A percentile compares a stretch with the other conserved stretches of the same genome.
Evolutionary conservation across 2,113 vertebrate species (phyloP).

Genomic region (Chaenocephalus aceratus): DNA sequence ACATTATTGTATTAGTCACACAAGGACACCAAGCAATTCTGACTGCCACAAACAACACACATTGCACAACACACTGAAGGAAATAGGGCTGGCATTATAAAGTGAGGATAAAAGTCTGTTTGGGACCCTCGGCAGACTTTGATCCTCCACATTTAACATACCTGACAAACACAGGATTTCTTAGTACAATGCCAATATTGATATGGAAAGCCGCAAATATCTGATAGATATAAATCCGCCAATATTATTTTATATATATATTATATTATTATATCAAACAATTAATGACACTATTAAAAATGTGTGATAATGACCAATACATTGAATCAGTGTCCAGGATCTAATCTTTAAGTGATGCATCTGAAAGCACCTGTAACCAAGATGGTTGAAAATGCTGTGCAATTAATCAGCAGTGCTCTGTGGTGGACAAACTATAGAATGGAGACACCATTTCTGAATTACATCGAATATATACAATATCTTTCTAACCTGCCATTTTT

Average conservation of each 20-base stretch:
- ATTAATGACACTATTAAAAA: background rate
- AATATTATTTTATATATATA: too few relatives aligned
- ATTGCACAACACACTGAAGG: background rate
- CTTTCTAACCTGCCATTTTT: background rate
- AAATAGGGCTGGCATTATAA: background rate
- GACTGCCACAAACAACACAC: background rate
- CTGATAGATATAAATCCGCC: background rate
- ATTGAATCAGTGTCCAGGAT: too few relatives aligned
- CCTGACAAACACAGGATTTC: background rate
- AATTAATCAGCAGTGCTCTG: background rate
- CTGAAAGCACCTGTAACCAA: too few relatives aligned
- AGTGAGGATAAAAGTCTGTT: background rate
- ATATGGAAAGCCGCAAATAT: background rate
- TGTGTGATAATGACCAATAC: too few relatives aligned
- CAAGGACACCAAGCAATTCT: conserved; percentile 20
- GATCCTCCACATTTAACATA: background rate
- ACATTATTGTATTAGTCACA: conserved; percentile 40
- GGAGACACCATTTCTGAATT: background rate
- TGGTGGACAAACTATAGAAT: background rate
- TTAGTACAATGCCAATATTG: background rate
- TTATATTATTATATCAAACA: background rate
- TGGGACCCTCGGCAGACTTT: background rate
- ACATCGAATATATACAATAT: background rate
- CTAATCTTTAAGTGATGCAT: too few relatives aligned
- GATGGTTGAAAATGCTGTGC: too few relatives aligned